Evolutionary conservation across 2,888 invertebrate species (phyloP), one percentile per base, ranked within the genome.

Genomic region (Blera fallax): DNA sequence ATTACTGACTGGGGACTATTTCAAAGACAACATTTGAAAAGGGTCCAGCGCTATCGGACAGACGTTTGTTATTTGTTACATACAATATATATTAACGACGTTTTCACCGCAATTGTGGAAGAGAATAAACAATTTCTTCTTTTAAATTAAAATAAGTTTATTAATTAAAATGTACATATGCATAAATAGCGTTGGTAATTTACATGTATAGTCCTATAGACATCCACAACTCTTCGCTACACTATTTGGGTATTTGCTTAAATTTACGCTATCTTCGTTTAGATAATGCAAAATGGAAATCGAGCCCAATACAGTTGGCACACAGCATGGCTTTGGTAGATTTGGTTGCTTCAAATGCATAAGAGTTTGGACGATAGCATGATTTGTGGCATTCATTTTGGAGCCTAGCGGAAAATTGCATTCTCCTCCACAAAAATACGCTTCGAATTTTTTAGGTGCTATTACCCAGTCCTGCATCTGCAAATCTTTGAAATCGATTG

Each of bases 171-270:
- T n/a, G n/a, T n/a, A n/a, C n/a, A n/a, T n/a, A n/a, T n/a, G n/a
- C n/a, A n/a, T n/a, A n/a, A n/a, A n/a, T n/a, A n/a, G n/a, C n/a
- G n/a, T n/a, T n/a, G n/a, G n/a, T n/a, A n/a, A n/a, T n/a, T n/a
- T n/a, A n/a, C n/a, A n/a, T n/a, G n/a, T n/a, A n/a, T n/a, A 54
- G 24, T 52, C 87, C 93, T 93, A 98, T 93, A 98, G 98, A 90
- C 99, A 99, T 1, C 99, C 99, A 91, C 99, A 99, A 88, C 97
- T 97, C 91, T 97, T 97, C 24, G 98, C 98, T 6, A 98, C 97
- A 97, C 99, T 98, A 91, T 98, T 97, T 89, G 97, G 96, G 92
- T 98, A 99, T 92, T 97, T 97, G 90, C 97, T 97, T 79, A 98
- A 93, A 88, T 98, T 97, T 62, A 98, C 97, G 91, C 97, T 97